These are phyloP conservation scores for Laticauda colubrina DNA, from an alignment of 2,113 vertebrate species.

Conservation along the genomic window DNA sequence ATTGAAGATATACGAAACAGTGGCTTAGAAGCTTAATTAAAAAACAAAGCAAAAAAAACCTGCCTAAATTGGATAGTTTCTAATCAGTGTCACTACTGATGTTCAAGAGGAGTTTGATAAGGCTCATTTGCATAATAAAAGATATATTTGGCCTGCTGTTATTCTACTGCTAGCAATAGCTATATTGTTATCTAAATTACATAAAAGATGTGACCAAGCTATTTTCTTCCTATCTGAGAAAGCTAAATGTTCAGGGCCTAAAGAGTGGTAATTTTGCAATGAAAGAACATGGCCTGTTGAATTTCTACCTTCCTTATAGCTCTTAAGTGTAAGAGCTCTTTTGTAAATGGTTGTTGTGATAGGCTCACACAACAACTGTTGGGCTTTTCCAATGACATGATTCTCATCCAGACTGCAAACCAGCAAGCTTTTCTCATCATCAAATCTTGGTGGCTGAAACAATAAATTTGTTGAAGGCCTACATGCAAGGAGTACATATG, in stretches of 20 bases:
- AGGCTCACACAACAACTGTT: neutral
- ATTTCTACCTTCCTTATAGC: neutral
- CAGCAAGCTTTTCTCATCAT: neutral
- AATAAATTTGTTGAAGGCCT: neutral
- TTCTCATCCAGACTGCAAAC: neutral
- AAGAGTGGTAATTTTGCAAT: too few species aligned
- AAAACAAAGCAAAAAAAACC: conserved; percentile 30
- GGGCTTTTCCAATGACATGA: too few species aligned
- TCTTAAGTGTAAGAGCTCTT: neutral
- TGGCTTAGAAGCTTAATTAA: conserved; percentile 25
- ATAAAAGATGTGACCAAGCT: conserved; percentile 41
- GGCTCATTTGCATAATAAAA: conserved; percentile 33
- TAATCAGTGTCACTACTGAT: conserved; percentile 62
- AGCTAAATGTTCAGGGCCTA: conserved; percentile 17
- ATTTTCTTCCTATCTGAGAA: conserved; percentile 39
- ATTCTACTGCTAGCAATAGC: conserved; percentile 31
- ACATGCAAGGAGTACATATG: neutral
- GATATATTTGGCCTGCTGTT: conserved; percentile 50
- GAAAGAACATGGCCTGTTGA: neutral
- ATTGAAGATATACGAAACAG: neutral
- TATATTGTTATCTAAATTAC: conserved; percentile 52
- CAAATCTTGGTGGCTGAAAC: neutral
- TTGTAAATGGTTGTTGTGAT: neutral
- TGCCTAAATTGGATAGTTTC: conserved; percentile 53
- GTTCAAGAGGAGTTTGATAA: conserved; percentile 57